Evolutionary conservation across 2,113 vertebrate species (phyloP), one percentile per base, ranked within the genome.

Genomic region (Pelusios castaneus): DNA sequence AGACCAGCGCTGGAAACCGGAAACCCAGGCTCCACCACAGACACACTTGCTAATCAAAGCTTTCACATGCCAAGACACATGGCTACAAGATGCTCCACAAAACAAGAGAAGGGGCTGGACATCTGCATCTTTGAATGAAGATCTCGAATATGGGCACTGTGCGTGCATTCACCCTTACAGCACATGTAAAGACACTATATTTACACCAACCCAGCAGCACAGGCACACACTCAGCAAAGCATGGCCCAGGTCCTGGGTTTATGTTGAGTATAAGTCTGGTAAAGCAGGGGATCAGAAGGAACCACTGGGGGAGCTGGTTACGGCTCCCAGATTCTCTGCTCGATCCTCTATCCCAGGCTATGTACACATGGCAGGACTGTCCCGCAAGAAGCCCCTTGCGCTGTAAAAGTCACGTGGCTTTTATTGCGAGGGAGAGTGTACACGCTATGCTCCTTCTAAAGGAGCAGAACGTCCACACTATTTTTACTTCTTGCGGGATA

Each of bases 91-190:
- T 78, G 95, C 82, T 83, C 38, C 0, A 10, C 38, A 0, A 45
- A 0, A 4, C 8, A 2, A 78, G 85, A 1, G 1, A 1, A 1
- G 54, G 47, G 82, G 31, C 1, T 0, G 0, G n/a, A 34, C 76
- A 73, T 41, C 92, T 21, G 55, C 93, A 52, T 73, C 80, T 54
- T 49, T 47, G 87, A 31, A 0, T 45, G 60, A 54, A 85, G 87
- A 9, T 76, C 73, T 41, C 27, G 56, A 81, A 52, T 1, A 24
- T 0, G 1, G 54, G 76, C 70, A 84, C 25, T 8, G 21, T 88
- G 22, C 12, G 2, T n/a, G 56, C 82, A 77, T 54, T 93, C 92
- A 91, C 82, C 73, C 6, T 1, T 43, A 63, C 73, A 91, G 93
- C 94, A 85, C 85, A 70, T 0, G 10, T 43, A 79, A 41, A 80